Percentiles rank a stretch among this genome's conserved stretches.
phyloP scores from a whole-genome alignment of 2,888 invertebrate genomes.

The Brachylomia viminalis region DNA sequence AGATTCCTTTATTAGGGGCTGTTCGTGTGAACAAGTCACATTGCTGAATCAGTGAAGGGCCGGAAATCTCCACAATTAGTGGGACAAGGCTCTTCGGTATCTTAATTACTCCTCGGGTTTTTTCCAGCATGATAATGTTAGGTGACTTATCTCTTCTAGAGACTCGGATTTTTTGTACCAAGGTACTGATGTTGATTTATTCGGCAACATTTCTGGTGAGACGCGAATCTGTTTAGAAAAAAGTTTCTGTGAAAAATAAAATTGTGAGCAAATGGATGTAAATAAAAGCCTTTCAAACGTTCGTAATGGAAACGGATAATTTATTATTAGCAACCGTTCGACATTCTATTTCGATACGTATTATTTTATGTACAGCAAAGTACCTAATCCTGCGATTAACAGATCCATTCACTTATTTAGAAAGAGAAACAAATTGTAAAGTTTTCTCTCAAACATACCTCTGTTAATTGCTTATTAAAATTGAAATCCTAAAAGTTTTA shows the following conservation, averaged over 20 bases:
- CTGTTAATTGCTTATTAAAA: conserved; percentile 18
- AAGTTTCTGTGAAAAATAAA: not conserved
- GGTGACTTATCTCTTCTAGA: conserved; percentile 43
- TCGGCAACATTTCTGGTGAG: not conserved
- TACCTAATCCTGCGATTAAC: not conserved
- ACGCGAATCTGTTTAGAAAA: not conserved
- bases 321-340: not conserved
- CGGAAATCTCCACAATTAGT: conserved; percentile 56
- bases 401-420: not conserved
- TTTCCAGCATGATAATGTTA: conserved; percentile 45
- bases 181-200: conserved; percentile 16
- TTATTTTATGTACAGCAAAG: not conserved
- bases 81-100: conserved; percentile 51
- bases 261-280: conserved; percentile 4
- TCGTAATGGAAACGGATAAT: not conserved
- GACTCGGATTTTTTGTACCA: conserved; percentile 1
- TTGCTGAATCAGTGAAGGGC: conserved; percentile 57
- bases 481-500: conserved; percentile 14
- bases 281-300: conserved; percentile 26
- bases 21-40: conserved; percentile 56
- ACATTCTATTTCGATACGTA: not conserved
- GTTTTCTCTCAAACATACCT: conserved; percentile 1
- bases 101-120: conserved; percentile 59
- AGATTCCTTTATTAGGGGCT: conserved; percentile 21
- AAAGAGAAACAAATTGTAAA: conserved; percentile 8